Base-by-base conservation (phyloP, 2,797 vertebrate species). In the Notamacropus eugenii region DNA sequence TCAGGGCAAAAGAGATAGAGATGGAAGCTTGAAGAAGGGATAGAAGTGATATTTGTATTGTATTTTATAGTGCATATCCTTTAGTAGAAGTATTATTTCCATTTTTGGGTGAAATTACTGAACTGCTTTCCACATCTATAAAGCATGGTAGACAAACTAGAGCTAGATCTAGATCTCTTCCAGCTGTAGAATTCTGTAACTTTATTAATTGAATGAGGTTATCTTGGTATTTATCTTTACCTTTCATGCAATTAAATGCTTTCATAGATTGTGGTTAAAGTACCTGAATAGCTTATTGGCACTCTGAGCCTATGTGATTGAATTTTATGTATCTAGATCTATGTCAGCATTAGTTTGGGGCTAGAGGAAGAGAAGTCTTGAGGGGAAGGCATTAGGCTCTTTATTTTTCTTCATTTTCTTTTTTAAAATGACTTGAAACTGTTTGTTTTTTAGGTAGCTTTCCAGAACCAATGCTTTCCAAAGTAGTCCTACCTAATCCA, bases 401-500 rank as follows among this genome's bases (percentile, higher is more conserved):
- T 82, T 82, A 46, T 46, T 82, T 82, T 24, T n/a, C n/a, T 40
- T 5, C n/a, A 22, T 11, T 55, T 19, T 27, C 91, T 90, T 13
- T 54, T 22, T 92, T 40, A 2, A 96, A 95, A 40, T 54, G 62
- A 90, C 52, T 40, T 97, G 59, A 97, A 62, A 94, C 0, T 28
- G 55, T 52, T 96, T 93, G 95, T 93, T 96, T 96, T 96, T 92
- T 93, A 99, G 98, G 98, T 97, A 97, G 97, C 90, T 93, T 98
- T 98, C 96, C 98, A 92, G 97, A 98, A 74, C 92, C 24, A 16
- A 96, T 97, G 40, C 93, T 97, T 97, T 96, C 93, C 50, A 97
- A 98, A 98, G 97, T 95, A 92, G 91, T 93, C 50, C 50, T 74
- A 22, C 27, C 94, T 28, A 4, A 95, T 91, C 67, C 95, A 6